Evolutionary conservation across 2,888 invertebrate genomes (phyloP), one percentile per base, ranked within the genome.

Genomic region (Athrips mouffetella): DNA sequence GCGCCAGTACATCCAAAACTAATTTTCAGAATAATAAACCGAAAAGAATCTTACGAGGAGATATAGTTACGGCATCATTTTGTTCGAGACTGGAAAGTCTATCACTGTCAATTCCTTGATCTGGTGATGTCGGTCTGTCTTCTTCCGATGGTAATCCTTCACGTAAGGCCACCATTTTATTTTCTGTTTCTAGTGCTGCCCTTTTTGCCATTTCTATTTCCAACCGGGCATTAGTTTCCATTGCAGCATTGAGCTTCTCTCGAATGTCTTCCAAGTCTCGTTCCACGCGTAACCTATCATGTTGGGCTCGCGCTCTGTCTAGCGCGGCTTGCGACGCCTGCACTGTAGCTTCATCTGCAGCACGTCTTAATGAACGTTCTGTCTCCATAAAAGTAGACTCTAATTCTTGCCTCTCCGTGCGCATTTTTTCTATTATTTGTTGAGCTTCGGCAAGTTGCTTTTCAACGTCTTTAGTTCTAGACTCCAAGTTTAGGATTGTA

Each of bases 101-200:
- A 71, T 96, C 96, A 65, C 96, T 96, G 71, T 96, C 96, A 55
- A 96, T 96, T n/a, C 96, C 96, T 65, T 96, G 90, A 80, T 96
- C 96, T 0, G 96, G 96, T 0, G 96, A 96, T 1, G 93, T 85
- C 2, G 89, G 82, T 20, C 89, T 70, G 10, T 86, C 88, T 53
- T 86, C 86, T 57, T 85, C 85, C 1, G 73, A 80, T 25, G 62
- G 73, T 18, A 68, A 54, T 15, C 56, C 70, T 50, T 80, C 78
- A 41, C 73, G 70, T 6, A 74, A 51, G 41, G 79, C 60, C 57
- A 78, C 65, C 61, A 80, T 57, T 66, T 81, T 77, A 51, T 76
- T 67, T 44, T 80, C 68, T 4, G 60, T 69, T 13, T 77, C 76
- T 20, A 71, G 48, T 4, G 66, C 78, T 50, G 84, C 75, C 59